phyloP scores from a whole-genome alignment of 2,797 vertebrate species.

The Nannoperca australis region DNA sequence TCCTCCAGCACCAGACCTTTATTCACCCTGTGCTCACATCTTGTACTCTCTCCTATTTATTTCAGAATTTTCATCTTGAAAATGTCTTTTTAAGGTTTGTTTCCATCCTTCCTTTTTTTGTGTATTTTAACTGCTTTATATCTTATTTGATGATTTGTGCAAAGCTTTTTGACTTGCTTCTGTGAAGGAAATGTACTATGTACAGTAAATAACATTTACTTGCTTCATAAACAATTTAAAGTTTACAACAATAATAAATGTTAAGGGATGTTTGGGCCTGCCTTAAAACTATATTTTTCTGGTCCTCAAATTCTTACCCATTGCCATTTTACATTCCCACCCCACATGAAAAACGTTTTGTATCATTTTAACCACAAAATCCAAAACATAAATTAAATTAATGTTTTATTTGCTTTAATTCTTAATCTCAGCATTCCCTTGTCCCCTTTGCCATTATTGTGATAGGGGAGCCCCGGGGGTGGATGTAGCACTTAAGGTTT shows the following conservation, averaged over 20 bases:
- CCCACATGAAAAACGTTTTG: not conserved
- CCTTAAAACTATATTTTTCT: not conserved
- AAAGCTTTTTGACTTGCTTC: not conserved
- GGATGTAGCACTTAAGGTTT: not conserved
- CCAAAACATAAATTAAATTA: not conserved
- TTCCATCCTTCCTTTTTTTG: not conserved
- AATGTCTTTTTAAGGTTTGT: too few relatives aligned
- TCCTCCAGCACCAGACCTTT: not conserved
- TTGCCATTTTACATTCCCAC: not conserved
- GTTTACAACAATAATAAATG: not conserved
- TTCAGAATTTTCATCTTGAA: not conserved
- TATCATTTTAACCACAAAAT: not conserved
- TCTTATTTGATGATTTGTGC: not conserved
- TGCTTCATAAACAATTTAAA: constrained; percentile 3
- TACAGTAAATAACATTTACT: not conserved
- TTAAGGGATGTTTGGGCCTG: not conserved
- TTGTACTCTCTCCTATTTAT: not conserved
- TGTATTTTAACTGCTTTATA: not conserved
- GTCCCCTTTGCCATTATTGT: not conserved
- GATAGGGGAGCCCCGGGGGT: not conserved
- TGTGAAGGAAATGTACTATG: constrained; percentile 7
- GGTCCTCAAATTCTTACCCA: not conserved
- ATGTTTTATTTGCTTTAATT: not conserved
- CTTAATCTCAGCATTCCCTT: not conserved
- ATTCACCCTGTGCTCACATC: not conserved